Percentiles rank a stretch among this genome's conserved stretches.
These are phyloP conservation scores for Megalurothrips usitatus DNA, from an alignment of 2,888 invertebrate genomes.

Conservation along the genomic window DNA sequence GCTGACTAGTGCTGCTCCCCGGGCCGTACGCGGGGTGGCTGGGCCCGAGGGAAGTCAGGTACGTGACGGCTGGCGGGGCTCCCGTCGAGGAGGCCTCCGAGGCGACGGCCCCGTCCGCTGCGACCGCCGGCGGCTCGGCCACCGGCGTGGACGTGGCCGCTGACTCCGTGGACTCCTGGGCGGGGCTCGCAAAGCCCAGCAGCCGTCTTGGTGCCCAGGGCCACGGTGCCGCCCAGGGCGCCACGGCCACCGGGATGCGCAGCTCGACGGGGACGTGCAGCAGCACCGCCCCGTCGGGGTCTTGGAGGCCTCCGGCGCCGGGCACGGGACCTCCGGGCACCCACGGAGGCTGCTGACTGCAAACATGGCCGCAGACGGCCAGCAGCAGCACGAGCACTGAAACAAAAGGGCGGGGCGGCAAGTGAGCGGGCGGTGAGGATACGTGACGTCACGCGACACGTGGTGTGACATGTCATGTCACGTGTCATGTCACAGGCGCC, in stretches of 20 bases:
- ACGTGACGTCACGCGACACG: no score
- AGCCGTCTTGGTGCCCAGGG: background rate
- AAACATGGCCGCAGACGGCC: background rate
- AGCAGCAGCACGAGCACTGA: conserved; percentile 12
- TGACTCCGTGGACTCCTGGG: background rate
- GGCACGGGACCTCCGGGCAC: background rate
- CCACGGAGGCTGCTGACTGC: background rate
- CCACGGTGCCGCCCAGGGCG: background rate
- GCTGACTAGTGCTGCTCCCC: background rate
- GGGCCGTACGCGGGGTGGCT: background rate
- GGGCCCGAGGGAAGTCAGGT: background rate
- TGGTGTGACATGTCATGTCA: no score
- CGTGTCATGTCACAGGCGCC: no score
- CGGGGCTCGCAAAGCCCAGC: background rate
- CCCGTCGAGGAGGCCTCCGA: background rate
- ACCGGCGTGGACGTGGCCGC: background rate
- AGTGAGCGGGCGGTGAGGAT: no score
- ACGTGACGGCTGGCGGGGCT: background rate
- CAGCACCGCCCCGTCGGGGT: background rate
- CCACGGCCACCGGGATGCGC: background rate
- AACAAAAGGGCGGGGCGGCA: background rate
- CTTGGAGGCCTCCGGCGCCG: background rate
- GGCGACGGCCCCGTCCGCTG: background rate
- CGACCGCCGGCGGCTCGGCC: background rate
- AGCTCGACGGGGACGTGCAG: no score